Base-by-base conservation (phyloP, 2,797 vertebrate species). In the Catharus ustulatus region DNA sequence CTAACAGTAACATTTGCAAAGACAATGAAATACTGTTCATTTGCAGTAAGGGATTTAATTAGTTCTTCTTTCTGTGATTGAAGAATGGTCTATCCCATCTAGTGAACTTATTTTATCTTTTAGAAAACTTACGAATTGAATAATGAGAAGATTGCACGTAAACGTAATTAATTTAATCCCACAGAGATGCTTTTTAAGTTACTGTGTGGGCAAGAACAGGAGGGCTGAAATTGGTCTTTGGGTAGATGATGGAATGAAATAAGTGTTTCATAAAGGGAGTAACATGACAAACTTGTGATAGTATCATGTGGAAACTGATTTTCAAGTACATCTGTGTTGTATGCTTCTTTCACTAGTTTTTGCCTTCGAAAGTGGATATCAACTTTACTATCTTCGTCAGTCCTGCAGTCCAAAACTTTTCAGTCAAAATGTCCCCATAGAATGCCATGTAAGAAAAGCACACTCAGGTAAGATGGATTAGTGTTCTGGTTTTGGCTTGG, bases 21-120 rank as follows among this genome's bases (percentile, higher is more conserved):
- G 51, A 81, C 59, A 82, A 83, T 76, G 51, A 95, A 87, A 91
- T 73, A 67, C 7, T 42, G 46, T 54, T 87, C 26, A 38, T 91
- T 93, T 86, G 52, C 61, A 81, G 22, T 34, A 27, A 80, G 77
- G 57, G 67, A 84, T 93, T 94, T 87, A 90, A 90, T 94, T 87
- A 88, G 46, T 84, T 43, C 64, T 94, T 92, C 55, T 86, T 89
- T 80, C 8, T 0, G 0, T 49, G 74, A 82, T n/a, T 74, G 78
- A 84, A 84, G 69, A 87, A 89, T 66, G 34, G 51, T 46, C 88
- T 48, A 17, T 76, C 55, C 54, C 61, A n/a, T 74, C 45, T 77
- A 66, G 20, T 82, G 26, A 76, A 82, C 51, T 74, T 82, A 36
- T 64, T 71, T 92, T 89, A 40, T 36, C 32, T 72, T 91, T 89